These are phyloP conservation scores for Drosophila histrio DNA, from an alignment of 2,888 invertebrate genomes.

Conservation along the genomic window DNA sequence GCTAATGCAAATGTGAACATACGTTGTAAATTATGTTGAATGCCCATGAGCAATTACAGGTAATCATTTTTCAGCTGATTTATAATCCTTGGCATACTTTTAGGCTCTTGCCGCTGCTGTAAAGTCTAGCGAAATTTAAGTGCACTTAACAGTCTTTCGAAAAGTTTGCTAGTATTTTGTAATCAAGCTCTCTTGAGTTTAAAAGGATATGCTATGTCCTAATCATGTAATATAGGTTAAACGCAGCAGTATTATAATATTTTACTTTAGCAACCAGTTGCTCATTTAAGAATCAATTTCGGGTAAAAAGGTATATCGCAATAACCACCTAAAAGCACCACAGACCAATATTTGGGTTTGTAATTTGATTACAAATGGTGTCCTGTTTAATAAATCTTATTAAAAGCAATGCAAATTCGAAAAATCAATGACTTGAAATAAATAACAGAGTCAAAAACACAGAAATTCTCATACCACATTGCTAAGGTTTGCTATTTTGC, in stretches of 20 bases:
- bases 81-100: constrained; percentile 62
- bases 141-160: constrained; percentile 17
- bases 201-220: too few species aligned
- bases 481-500: constrained; percentile 32
- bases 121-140: constrained; percentile 43
- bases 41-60: constrained; percentile 68
- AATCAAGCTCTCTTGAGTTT: not conserved
- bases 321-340: constrained; percentile 24
- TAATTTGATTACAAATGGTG: constrained; percentile 1
- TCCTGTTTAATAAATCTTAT: constrained; percentile 50
- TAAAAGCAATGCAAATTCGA: constrained; percentile 45
- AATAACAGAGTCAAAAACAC: constrained; percentile 33
- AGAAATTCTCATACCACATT: constrained; percentile 20
- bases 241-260: too few species aligned
- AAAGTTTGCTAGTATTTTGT: not conserved
- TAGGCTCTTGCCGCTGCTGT: not conserved
- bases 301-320: too few species aligned
- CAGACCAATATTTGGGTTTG: constrained; percentile 34
- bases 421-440: constrained; percentile 67
- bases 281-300: not conserved
- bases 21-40: constrained; percentile 73
- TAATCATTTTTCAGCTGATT: constrained; percentile 62
- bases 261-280: constrained; percentile 3
- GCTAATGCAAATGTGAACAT: constrained; percentile 50
- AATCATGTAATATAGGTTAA: too few species aligned